Base-by-base conservation (phyloP, 2,113 vertebrate species). In the Chunga burmeisteri region DNA sequence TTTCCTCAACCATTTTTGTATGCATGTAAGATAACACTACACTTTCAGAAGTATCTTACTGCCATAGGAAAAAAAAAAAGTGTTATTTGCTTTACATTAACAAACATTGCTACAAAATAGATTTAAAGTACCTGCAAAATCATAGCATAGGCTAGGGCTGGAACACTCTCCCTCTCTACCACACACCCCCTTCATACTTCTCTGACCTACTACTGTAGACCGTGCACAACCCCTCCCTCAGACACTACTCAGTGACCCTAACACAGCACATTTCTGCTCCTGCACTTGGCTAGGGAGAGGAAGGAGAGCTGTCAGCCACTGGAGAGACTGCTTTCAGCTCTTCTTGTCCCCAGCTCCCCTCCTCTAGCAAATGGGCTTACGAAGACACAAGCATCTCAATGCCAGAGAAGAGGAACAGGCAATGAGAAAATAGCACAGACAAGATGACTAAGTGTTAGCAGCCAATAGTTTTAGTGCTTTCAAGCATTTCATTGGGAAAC, bases 31-130 rank as follows among this genome's bases (percentile, higher is more conserved):
- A 9, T 65, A 86, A 66, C 4, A 4, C 16, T 22, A 1, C 12
- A 40, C 19, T 50, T 80, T 11, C 27, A 65, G 22, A 47, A 56
- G 10, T 0, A 5, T 32, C 32, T 19, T 20, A 63, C 7, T 27
- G 13, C 16, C 42, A 9, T 0, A 6, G 29, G 25, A 27, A 68
- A 20, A 9, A 20, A 36, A 42, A 32, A 59, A 11, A 0, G 1
- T 4, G 26, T 8, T 6, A 16, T 12, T 29, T 18, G 7, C 5
- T 3, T 40, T 65, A 20, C 4, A 40, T 21, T 68, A 73, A 44
- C 46, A 82, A 6, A 11, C 1, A 61, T 3, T 66, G 34, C 23
- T 58, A 78, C 4, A 56, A 49, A 62, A 38, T 1, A 42, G 15
- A 38, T 9, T 34, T 62, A 21, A 80, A 70, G 15, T 11, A 62